phyloP scores from a whole-genome alignment of 2,888 invertebrate genomes.

The Stegophylla sp. region DNA sequence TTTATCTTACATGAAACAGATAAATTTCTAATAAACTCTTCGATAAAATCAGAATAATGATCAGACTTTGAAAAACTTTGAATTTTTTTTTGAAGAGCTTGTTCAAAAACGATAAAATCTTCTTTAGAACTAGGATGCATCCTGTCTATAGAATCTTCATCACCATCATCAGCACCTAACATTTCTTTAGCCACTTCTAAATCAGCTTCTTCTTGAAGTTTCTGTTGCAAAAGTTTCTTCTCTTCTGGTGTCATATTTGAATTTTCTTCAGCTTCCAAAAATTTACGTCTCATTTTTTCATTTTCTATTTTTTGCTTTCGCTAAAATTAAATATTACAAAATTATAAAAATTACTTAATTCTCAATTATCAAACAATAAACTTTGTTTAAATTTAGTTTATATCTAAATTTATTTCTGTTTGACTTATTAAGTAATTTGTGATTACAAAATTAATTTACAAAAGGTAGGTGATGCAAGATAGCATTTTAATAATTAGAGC shows the following conservation, averaged over 20 bases:
- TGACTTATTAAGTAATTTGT: too few species aligned
- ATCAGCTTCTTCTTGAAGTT: slow-evolving; percentile 87
- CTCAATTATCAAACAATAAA: too few species aligned
- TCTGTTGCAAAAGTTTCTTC: slow-evolving; percentile 79
- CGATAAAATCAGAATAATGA: slow-evolving; percentile 62
- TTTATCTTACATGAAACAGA: slow-evolving; percentile 76
- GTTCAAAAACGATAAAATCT: slow-evolving; percentile 62
- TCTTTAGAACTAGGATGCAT: slow-evolving; percentile 62
- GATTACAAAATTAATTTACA: too few species aligned
- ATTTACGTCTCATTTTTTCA: slow-evolving; percentile 59
- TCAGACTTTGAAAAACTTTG: slow-evolving; percentile 62
- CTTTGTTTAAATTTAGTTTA: too few species aligned
- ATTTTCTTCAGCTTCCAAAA: slow-evolving; percentile 68
- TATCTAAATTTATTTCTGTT: too few species aligned
- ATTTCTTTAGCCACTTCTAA: slow-evolving; percentile 63
- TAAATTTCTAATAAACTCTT: slow-evolving; percentile 77
- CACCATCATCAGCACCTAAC: slow-evolving; percentile 61
- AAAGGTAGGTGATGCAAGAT: too few species aligned
- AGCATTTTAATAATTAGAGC: too few species aligned
- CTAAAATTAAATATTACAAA: slow-evolving; percentile 45
- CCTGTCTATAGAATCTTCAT: slow-evolving; percentile 56
- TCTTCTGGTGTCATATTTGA: slow-evolving; percentile 76
- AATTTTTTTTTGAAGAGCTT: slow-evolving; percentile 62
- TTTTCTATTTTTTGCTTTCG: slow-evolving; percentile 68
- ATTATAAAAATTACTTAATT: too few species aligned